phyloP scores from a whole-genome alignment of 2,888 invertebrate genomes.

The Plebejus melissa region DNA sequence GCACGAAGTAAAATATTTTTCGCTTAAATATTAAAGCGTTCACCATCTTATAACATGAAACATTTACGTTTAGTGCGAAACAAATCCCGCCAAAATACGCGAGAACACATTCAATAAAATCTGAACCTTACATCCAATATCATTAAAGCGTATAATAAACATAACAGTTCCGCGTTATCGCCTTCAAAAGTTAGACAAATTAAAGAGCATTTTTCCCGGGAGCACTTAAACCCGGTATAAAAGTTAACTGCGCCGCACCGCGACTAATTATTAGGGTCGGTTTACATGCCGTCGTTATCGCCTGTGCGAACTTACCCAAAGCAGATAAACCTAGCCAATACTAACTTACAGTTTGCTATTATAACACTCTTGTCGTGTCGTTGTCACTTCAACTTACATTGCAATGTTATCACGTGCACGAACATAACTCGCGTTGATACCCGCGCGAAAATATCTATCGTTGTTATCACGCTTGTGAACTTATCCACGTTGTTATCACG shows the following conservation, averaged over 20 bases:
- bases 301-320: not conserved
- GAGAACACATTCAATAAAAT: conserved; percentile 23
- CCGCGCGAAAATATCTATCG: too few relatives aligned
- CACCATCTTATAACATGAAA: conserved; percentile 1
- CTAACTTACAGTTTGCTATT: not conserved
- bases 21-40: not conserved
- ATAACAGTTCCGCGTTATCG: conserved; percentile 72
- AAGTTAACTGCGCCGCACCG: conserved; percentile 75
- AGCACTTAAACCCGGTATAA: conserved; percentile 62
- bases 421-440: not conserved
- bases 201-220: conserved; percentile 70
- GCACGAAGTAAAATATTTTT: not conserved
- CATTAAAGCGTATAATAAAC: conserved; percentile 65
- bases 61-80: not conserved
- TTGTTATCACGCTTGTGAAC: not conserved
- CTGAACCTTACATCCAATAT: conserved; percentile 44
- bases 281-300: conserved; percentile 64
- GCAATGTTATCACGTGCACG: not conserved
- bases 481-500: not conserved
- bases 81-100: conserved; percentile 6
- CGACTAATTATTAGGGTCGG: conserved; percentile 78
- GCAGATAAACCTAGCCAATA: not conserved
- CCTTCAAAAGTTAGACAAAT: conserved; percentile 66
- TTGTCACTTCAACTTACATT: too few relatives aligned
- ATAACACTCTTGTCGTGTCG: not conserved